A percentile compares a stretch with the other conserved stretches of the same genome.
Evolutionary conservation across 2,797 vertebrate genomes (phyloP).

Genomic region (Typhlichthys eigenmanni): DNA sequence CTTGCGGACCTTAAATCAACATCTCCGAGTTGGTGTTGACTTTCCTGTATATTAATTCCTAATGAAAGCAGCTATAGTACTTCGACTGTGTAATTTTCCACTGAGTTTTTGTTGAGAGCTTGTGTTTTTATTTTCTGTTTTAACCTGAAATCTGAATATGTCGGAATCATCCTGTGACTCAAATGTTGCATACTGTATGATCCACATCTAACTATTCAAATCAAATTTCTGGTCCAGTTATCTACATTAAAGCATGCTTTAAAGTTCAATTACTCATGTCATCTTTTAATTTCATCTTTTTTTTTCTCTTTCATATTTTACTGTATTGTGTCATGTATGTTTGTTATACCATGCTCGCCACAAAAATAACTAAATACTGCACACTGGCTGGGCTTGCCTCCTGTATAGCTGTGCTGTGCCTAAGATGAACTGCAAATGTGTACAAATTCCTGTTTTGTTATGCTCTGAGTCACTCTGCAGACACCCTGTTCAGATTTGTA

Average conservation of each 20-base stretch:
- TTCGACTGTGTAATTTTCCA: constrained; percentile 3
- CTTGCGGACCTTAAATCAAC: too few species aligned
- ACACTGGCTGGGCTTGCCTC: constrained; percentile 25
- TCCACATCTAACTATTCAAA: constrained; percentile 30
- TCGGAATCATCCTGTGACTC: constrained; percentile 22
- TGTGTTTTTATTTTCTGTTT: constrained; percentile 41
- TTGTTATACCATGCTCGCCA: constrained; percentile 35
- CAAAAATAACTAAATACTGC: constrained; percentile 47
- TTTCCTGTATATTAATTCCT: too few species aligned
- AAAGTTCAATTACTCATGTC: not conserved
- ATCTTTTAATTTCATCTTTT: constrained; percentile 45
- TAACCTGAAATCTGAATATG: constrained; percentile 17
- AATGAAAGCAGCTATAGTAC: too few species aligned
- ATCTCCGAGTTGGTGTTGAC: too few species aligned
- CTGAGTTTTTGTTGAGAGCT: constrained; percentile 27
- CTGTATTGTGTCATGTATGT: constrained; percentile 35
- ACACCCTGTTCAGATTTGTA: constrained; percentile 50
- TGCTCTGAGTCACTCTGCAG: not conserved
- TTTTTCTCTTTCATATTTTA: constrained; percentile 55
- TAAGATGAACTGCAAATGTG: constrained; percentile 1
- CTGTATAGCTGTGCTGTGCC: not conserved
- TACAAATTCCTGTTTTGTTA: constrained; percentile 38
- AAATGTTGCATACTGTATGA: constrained; percentile 14
- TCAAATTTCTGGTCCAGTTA: constrained; percentile 41
- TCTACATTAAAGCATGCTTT: constrained; percentile 29